These are phyloP conservation scores for Grallaria varia DNA, from an alignment of 2,113 vertebrate genomes.

Conservation along the genomic window DNA sequence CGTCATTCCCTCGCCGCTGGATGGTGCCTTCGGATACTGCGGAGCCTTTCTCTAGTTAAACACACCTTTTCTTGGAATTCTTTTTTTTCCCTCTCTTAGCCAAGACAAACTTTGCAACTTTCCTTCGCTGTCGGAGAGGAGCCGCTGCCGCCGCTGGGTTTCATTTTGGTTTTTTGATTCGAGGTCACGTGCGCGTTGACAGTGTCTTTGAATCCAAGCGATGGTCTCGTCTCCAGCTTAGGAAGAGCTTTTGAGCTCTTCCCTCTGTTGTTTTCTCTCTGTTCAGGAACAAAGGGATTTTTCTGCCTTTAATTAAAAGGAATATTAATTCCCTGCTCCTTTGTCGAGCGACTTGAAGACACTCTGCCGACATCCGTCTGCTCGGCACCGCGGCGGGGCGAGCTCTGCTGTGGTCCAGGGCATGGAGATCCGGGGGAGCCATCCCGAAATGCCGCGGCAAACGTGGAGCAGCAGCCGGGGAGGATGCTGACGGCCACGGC, in stretches of 20 bases:
- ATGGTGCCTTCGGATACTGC: background rate
- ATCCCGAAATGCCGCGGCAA: background rate
- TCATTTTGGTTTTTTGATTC: conserved; percentile 49
- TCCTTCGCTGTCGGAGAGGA: conserved; percentile 3
- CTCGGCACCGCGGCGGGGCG: background rate
- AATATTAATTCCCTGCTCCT: conserved; percentile 36
- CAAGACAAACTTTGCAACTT: conserved; percentile 62
- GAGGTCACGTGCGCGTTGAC: conserved; percentile 50
- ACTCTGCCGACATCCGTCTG: background rate
- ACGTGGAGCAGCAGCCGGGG: background rate
- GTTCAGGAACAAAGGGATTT: conserved; percentile 59
- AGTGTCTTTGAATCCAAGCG: conserved; percentile 32
- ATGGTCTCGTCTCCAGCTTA: conserved; percentile 26
- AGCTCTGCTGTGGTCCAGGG: background rate
- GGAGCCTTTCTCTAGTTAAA: background rate
- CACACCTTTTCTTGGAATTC: conserved; percentile 31
- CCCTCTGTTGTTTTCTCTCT: conserved; percentile 55
- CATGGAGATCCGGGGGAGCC: background rate
- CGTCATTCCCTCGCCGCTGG: background rate
- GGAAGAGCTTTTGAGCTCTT: conserved; percentile 53
- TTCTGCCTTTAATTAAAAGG: conserved; percentile 59
- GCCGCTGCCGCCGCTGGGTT: conserved; percentile 14
- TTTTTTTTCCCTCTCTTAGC: background rate
- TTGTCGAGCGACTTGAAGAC: background rate
- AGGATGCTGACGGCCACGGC: background rate